Evolutionary conservation across 2,797 vertebrate species (phyloP).

Genomic region (Clarias platycephalus): DNA sequence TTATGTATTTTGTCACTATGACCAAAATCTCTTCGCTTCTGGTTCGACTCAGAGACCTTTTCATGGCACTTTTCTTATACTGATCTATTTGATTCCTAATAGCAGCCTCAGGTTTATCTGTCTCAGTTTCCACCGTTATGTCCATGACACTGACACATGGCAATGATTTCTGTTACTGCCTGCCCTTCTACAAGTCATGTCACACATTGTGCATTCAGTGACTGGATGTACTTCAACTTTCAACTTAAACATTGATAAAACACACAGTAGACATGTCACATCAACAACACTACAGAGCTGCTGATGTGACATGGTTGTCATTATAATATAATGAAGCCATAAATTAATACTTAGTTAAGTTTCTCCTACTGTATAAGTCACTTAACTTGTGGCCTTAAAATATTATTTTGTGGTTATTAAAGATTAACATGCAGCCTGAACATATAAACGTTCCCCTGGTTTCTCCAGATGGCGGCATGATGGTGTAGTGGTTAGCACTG

Average conservation of each 20-base stretch:
- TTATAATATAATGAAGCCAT: neutral
- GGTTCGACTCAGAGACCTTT: neutral
- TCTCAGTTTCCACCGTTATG: neutral
- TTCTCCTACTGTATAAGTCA: neutral
- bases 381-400: neutral
- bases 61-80: neutral
- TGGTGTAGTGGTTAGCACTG: too few relatives aligned
- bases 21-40: neutral
- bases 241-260: neutral
- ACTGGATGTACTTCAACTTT: neutral
- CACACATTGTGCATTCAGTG: neutral
- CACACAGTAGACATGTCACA: neutral
- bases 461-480: too few relatives aligned
- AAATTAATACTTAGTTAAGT: neutral
- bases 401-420: neutral
- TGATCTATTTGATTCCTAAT: constrained; percentile 8
- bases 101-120: neutral
- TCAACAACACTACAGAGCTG: neutral
- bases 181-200: neutral
- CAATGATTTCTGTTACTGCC: neutral
- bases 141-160: neutral
- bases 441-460: neutral
- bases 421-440: neutral
- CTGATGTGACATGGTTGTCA: neutral
- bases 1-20: constrained; percentile 6